Percentiles rank a stretch among this genome's conserved stretches.
Evolutionary conservation across 2,113 vertebrate species (phyloP).

Genomic region (Limnothrissa miodon): DNA sequence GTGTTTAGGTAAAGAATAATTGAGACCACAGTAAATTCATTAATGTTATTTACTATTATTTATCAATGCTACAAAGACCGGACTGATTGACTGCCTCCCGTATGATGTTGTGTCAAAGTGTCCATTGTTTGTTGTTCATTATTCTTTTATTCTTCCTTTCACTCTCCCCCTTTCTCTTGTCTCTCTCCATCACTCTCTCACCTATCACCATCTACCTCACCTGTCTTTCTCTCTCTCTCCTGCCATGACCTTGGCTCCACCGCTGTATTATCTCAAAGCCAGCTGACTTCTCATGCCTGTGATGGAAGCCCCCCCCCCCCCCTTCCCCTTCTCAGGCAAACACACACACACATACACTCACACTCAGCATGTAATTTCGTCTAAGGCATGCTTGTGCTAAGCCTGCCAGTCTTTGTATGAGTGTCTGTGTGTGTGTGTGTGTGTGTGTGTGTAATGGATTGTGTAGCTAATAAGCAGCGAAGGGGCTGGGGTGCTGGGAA

Average conservation of each 20-base stretch:
- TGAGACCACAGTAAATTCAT: too few species aligned
- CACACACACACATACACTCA: neutral
- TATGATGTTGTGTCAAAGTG: too few species aligned
- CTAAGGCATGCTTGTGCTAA: constrained; percentile 26
- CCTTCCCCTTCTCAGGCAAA: neutral
- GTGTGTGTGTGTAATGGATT: constrained; percentile 65
- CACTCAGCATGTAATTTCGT: constrained; percentile 46
- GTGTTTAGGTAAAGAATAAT: too few species aligned
- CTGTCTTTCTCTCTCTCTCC: constrained; percentile 37
- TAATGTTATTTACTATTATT: too few species aligned
- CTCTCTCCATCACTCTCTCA: constrained; percentile 41
- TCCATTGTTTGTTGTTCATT: too few species aligned
- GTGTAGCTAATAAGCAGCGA: constrained; percentile 75
- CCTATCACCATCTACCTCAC: constrained; percentile 43
- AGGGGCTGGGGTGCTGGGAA: constrained; percentile 59
- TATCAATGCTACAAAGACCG: too few species aligned
- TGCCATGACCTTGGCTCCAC: neutral
- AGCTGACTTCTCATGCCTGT: constrained; percentile 26
- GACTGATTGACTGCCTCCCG: too few species aligned
- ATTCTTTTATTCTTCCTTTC: neutral
- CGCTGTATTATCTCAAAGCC: constrained; percentile 29
- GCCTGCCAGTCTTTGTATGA: neutral
- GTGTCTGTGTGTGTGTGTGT: constrained; percentile 10
- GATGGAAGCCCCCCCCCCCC: constrained; percentile 50
- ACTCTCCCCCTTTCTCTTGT: constrained; percentile 11